Conservation (phyloP, 2,113 vertebrate genomes). For the Oreotragus oreotragus region DNA sequence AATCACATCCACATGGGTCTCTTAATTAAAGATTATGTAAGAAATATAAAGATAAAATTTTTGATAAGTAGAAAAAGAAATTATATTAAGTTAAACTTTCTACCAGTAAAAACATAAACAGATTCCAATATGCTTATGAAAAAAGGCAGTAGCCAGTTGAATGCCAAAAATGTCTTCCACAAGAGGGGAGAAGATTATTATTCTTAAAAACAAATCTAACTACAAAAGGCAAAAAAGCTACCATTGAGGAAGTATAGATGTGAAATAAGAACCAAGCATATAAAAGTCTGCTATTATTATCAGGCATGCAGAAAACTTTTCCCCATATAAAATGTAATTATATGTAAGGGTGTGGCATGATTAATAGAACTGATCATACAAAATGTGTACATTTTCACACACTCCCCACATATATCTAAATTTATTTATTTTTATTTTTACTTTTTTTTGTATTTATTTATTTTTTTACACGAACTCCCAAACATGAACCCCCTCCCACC, state of each 20-base stretch:
- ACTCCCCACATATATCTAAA: background rate
- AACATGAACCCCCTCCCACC: too few species aligned
- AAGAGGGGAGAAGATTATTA: background rate
- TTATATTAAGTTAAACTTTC: background rate
- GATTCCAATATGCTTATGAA: background rate
- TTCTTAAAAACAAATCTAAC: background rate
- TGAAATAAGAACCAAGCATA: background rate
- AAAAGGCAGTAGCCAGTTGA: background rate
- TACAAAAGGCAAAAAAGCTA: background rate
- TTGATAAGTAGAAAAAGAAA: background rate
- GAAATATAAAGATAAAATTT: background rate
- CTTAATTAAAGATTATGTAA: background rate
- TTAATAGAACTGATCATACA: background rate
- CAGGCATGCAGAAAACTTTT: background rate
- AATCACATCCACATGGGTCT: too few species aligned
- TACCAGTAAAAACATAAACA: background rate
- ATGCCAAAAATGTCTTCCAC: background rate
- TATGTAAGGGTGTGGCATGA: background rate
- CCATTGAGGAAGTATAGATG: background rate
- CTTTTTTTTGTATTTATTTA: too few species aligned
- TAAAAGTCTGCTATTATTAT: background rate
- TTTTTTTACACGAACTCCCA: too few species aligned
- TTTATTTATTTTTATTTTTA: too few species aligned
- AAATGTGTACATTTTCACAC: background rate
- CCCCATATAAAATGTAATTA: background rate